phyloP scores from a whole-genome alignment of 2,888 invertebrate genomes.

The Antheraea yamamai region DNA sequence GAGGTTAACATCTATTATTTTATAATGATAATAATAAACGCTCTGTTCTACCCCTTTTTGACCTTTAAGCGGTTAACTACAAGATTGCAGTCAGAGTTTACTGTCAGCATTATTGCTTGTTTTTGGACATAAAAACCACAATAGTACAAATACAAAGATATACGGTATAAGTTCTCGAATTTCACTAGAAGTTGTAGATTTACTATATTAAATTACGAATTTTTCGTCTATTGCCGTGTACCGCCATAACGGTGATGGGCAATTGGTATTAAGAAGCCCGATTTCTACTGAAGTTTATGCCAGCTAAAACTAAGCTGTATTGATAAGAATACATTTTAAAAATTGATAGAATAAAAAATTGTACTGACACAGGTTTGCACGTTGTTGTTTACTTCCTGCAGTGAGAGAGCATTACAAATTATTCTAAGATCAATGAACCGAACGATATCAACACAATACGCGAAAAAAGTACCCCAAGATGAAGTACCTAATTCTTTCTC shows the following conservation, averaged over 20 bases:
- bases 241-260: not conserved
- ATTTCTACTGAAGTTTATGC: not conserved
- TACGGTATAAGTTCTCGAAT: not conserved
- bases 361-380: not conserved
- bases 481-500: conserved; percentile 84
- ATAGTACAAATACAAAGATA: not conserved
- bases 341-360: not conserved
- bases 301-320: conserved; percentile 29
- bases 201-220: not conserved
- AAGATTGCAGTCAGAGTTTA: not conserved
- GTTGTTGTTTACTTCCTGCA: conserved; percentile 88
- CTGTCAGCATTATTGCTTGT: not conserved
- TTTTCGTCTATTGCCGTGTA: not conserved
- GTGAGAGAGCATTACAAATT: conserved; percentile 94
- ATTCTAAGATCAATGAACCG: conserved; percentile 93
- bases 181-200: not conserved
- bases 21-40: not conserved
- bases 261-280: too few relatives aligned
- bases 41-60: not conserved
- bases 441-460: conserved; percentile 94
- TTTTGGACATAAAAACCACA: not conserved
- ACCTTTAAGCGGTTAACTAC: not conserved
- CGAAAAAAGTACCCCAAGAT: conserved; percentile 92
- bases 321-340: conserved; percentile 1
- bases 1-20: not conserved